A percentile compares a stretch with the other conserved stretches of the same genome.
These are phyloP conservation scores for Lasioglossum morio DNA, from an alignment of 2,888 invertebrate species.

Conservation along the genomic window DNA sequence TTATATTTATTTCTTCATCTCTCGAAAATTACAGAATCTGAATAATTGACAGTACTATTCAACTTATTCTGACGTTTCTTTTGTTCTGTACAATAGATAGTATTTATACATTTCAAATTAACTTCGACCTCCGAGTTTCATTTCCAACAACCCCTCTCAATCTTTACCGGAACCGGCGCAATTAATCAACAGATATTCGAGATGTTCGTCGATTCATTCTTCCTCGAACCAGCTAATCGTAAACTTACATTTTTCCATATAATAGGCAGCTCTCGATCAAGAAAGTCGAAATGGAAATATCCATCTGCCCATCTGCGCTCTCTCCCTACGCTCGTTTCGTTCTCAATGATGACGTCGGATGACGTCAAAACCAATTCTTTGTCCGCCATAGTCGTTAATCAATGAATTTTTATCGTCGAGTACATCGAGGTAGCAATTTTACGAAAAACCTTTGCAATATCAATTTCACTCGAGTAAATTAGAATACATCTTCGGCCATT, in stretches of 20 bases:
- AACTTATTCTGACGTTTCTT: conserved; percentile 2
- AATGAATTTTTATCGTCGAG: background rate
- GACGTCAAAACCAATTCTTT: no score
- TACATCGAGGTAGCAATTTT: conserved; percentile 1
- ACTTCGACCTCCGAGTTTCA: conserved; percentile 19
- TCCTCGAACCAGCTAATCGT: background rate
- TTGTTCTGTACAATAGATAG: background rate
- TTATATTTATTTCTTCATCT: background rate
- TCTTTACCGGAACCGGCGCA: conserved; percentile 40
- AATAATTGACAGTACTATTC: background rate
- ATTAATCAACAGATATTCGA: conserved; percentile 56
- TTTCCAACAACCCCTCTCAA: background rate
- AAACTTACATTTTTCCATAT: conserved; percentile 22
- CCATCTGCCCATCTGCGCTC: background rate
- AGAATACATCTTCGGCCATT: background rate
- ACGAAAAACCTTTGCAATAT: background rate
- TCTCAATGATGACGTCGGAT: background rate
- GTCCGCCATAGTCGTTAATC: no score
- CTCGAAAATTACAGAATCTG: background rate
- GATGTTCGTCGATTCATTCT: conserved; percentile 30
- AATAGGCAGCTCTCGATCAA: conserved; percentile 23
- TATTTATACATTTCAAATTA: conserved; percentile 9
- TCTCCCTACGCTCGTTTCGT: background rate
- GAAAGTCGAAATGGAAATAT: conserved; percentile 21
- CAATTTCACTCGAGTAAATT: conserved; percentile 51